A percentile compares a stretch with the other conserved stretches of the same genome.
Evolutionary conservation across 2,797 vertebrate genomes (phyloP).

Genomic region (Sciurus vulgaris): DNA sequence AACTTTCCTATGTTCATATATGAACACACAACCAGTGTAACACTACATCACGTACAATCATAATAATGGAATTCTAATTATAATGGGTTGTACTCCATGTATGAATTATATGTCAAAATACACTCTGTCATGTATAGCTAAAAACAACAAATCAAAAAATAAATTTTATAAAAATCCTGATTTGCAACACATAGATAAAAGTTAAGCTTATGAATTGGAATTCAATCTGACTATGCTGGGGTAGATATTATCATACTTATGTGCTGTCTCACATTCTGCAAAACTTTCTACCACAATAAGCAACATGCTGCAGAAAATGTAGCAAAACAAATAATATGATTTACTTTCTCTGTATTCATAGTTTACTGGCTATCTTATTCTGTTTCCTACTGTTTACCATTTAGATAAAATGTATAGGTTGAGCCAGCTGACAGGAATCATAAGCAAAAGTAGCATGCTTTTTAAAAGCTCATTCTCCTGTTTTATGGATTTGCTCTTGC

Average conservation of each 20-base stretch:
- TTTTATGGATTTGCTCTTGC: conserved; percentile 58
- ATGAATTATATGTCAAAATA: too few relatives aligned
- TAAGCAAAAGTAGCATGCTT: conserved; percentile 41
- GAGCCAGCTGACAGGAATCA: conserved; percentile 50
- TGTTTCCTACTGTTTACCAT: conserved; percentile 56
- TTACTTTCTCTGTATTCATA: conserved; percentile 56
- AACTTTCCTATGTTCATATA: too few relatives aligned
- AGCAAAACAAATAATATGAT: conserved; percentile 53
- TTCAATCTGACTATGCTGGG: conserved; percentile 22
- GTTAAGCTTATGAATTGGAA: conserved; percentile 13
- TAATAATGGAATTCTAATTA: too few relatives aligned
- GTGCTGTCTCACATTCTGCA: not conserved
- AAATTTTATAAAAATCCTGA: not conserved
- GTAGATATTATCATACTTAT: not conserved
- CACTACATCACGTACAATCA: too few relatives aligned
- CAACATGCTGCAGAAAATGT: conserved; percentile 57
- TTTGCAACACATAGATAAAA: conserved; percentile 30
- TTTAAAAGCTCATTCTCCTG: not conserved
- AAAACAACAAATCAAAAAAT: too few relatives aligned
- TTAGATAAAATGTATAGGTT: conserved; percentile 64
- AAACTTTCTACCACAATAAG: conserved; percentile 17
- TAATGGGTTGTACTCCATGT: too few relatives aligned
- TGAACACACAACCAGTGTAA: too few relatives aligned
- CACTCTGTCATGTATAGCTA: too few relatives aligned
- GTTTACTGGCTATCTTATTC: conserved; percentile 40